Base-by-base conservation (phyloP, 2,113 vertebrate genomes). In the Chaenocephalus aceratus region DNA sequence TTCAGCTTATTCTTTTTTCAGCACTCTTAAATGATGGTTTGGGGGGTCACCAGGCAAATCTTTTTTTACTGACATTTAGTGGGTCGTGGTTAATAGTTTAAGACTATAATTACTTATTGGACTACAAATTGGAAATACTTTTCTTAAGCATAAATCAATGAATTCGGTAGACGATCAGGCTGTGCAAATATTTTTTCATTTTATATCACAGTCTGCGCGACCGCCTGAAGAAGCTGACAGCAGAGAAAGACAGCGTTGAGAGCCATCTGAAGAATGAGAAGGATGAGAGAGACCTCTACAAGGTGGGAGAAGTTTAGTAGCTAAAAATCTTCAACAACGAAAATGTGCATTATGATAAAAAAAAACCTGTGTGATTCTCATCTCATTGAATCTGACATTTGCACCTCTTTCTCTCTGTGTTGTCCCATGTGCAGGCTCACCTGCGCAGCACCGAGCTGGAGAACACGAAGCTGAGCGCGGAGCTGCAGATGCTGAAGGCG, bases 361-460 rank as follows among this genome's bases (percentile, higher is more conserved):
- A 30, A 4, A 30, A 30, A 30, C 56, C 15, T 10, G 45, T 62
- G 76, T 26, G 10, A 72, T 44, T 70, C n/a, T 83, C 6, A 30
- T 30, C 30, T 30, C 30, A 30, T 75, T 18, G 10, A 6, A 30
- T 66, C 58, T 49, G 23, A 59, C 44, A 26, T 65, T 45, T 12
- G 0, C 14, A 48, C 54, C 36, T 4, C 36, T 3, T 21, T 4
- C 54, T 23, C 2, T 74, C 23, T 56, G 11, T 60, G 45, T 44
- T 14, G 1, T 30, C 23, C 8, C 56, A 2, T 48, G 62, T 34
- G 34, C 2, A 99, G 97, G 95, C 96, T 77, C 97, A 99, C 76
- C 94, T 98, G 93, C 97, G 98, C 89, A 99, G 97, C 91, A 97
- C 96, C 13, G 98, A 99, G 92, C 96, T 99, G 92, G 97, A 99